Evolutionary conservation across 2,888 invertebrate genomes (phyloP).

Genomic region (Romanomermis culicivorax): DNA sequence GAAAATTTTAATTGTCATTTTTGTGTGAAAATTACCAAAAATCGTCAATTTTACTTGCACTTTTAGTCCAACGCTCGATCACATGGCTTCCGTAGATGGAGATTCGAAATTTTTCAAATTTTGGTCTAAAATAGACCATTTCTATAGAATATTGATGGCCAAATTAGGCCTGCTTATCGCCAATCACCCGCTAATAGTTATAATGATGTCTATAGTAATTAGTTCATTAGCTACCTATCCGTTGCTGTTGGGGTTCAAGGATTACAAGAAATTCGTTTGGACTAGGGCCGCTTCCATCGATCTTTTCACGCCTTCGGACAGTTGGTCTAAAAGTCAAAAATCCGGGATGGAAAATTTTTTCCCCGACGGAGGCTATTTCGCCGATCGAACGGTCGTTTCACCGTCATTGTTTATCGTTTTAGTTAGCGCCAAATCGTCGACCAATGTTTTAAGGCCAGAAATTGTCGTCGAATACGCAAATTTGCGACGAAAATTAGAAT

Average conservation of each 20-base stretch:
- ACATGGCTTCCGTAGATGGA: too few species aligned
- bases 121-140: background rate
- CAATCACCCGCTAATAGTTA: background rate
- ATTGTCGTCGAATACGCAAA: conserved; percentile 55
- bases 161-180: background rate
- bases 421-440: conserved; percentile 51
- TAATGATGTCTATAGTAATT: background rate
- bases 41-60: too few species aligned
- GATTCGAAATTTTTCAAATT: too few species aligned
- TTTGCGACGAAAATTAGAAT: conserved; percentile 54
- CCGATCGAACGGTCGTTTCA: conserved; percentile 61
- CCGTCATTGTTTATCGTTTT: conserved; percentile 53
- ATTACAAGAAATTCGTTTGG: conserved; percentile 1
- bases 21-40: too few species aligned
- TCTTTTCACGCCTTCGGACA: conserved; percentile 66
- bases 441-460: conserved; percentile 52
- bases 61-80: too few species aligned
- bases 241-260: background rate
- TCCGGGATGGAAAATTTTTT: conserved; percentile 58
- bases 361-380: conserved; percentile 62
- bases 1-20: too few species aligned
- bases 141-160: background rate
- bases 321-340: conserved; percentile 48
- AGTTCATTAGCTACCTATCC: background rate
- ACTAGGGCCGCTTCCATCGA: conserved; percentile 26